Percentiles rank a stretch among this genome's conserved stretches.
phyloP scores from a whole-genome alignment of 2,797 vertebrate genomes.

The Mareca penelope region DNA sequence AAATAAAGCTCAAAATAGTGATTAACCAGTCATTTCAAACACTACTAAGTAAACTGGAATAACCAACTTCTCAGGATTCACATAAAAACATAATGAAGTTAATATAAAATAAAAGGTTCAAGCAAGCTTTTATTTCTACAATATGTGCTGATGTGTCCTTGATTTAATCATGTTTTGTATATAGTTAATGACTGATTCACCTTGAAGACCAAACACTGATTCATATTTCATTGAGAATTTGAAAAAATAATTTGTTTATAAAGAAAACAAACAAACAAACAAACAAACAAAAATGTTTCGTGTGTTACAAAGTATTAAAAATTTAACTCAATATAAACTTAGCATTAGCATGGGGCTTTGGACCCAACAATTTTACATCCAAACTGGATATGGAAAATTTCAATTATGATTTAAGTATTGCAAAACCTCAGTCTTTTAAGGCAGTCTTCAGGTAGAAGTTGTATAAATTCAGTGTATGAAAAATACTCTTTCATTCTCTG shows the following conservation, averaged over 20 bases:
- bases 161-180: constrained; percentile 78
- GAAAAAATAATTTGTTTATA: constrained; percentile 73
- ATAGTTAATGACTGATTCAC: constrained; percentile 85
- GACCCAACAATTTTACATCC: background rate
- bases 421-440: background rate
- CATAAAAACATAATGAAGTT: constrained; percentile 80
- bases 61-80: constrained; percentile 76
- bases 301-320: constrained; percentile 15
- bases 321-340: background rate
- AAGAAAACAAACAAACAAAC: constrained; percentile 69
- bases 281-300: constrained; percentile 71
- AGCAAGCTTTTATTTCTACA: constrained; percentile 78
- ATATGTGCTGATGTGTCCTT: constrained; percentile 71
- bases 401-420: background rate
- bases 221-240: constrained; percentile 85
- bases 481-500: background rate
- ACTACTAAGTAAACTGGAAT: constrained; percentile 66
- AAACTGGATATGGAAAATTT: background rate
- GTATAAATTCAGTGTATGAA: background rate
- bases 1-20: constrained; percentile 54
- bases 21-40: constrained; percentile 62
- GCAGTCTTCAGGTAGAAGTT: background rate
- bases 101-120: constrained; percentile 82
- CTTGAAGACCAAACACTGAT: constrained; percentile 83
- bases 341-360: background rate